phyloP scores from a whole-genome alignment of 2,888 invertebrate genomes.

The Cenopis cana region DNA sequence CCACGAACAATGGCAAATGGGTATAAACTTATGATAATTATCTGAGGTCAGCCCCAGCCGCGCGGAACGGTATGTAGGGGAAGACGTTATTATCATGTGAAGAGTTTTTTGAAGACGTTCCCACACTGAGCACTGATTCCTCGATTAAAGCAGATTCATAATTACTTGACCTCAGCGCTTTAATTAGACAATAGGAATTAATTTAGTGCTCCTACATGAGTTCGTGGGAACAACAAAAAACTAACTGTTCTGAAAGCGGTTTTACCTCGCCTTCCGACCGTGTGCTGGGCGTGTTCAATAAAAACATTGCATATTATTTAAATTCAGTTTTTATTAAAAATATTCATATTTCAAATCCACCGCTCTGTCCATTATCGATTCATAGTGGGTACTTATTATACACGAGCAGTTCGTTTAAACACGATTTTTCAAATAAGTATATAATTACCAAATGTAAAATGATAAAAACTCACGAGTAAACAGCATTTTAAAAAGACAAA shows the following conservation, averaged over 20 bases:
- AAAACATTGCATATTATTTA: conserved; percentile 58
- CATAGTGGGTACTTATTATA: conserved; percentile 55
- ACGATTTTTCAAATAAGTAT: conserved; percentile 68
- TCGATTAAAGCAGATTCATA: conserved; percentile 81
- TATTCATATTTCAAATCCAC: conserved; percentile 77
- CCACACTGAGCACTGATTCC: conserved; percentile 80
- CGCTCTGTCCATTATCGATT: conserved; percentile 58
- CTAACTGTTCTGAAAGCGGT: background rate
- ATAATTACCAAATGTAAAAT: conserved; percentile 75
- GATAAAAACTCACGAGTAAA: conserved; percentile 70
- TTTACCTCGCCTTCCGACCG: background rate
- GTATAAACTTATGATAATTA: conserved; percentile 79
- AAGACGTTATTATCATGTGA: conserved; percentile 80
- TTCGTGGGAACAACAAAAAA: conserved; percentile 48
- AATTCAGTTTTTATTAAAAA: conserved; percentile 82
- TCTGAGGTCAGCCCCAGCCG: conserved; percentile 76
- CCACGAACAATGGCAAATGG: conserved; percentile 76
- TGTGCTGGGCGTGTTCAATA: conserved; percentile 12
- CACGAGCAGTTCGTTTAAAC: conserved; percentile 62
- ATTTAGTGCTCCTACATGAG: conserved; percentile 54
- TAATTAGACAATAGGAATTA: conserved; percentile 72
- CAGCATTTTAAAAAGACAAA: conserved; percentile 59
- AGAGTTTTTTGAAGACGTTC: conserved; percentile 82
- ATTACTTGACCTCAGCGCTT: conserved; percentile 74
- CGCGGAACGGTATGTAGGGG: conserved; percentile 81